Conservation (phyloP, 2,113 vertebrate species). For the Onychostoma macrolepis region DNA sequence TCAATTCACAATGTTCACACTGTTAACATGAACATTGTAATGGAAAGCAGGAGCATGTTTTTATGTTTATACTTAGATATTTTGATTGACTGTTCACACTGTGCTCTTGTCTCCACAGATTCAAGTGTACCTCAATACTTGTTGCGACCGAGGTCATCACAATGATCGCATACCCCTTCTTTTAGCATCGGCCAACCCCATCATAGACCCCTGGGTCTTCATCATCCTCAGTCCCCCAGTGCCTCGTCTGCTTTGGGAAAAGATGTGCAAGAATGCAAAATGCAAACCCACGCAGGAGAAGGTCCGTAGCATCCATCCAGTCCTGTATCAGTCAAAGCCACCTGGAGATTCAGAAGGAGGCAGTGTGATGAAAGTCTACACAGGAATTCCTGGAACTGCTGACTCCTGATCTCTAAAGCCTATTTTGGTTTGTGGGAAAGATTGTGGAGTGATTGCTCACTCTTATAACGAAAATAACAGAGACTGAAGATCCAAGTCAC, state of each 20-base stretch:
- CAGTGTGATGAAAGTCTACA: background rate
- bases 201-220: constrained; percentile 84
- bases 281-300: background rate
- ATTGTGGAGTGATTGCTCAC: background rate
- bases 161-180: constrained; percentile 75
- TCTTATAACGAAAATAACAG: background rate
- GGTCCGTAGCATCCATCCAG: background rate
- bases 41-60: background rate
- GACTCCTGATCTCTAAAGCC: background rate
- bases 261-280: constrained; percentile 58
- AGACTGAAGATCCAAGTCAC: background rate
- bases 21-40: background rate
- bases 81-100: background rate
- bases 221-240: constrained; percentile 80
- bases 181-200: constrained; percentile 84
- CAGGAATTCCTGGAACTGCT: background rate
- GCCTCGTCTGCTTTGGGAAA: constrained; percentile 74
- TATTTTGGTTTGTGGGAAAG: background rate
- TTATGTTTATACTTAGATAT: background rate
- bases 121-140: constrained; percentile 73
- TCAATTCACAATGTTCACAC: background rate
- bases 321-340: background rate
- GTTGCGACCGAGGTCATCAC: rapidly evolving
- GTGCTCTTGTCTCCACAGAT: constrained; percentile 67
- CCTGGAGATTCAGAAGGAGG: background rate